Evolutionary conservation across 1,140 invertebrate genomes (phyloP).

Genomic region (Pseudachorutes palmiensis): DNA sequence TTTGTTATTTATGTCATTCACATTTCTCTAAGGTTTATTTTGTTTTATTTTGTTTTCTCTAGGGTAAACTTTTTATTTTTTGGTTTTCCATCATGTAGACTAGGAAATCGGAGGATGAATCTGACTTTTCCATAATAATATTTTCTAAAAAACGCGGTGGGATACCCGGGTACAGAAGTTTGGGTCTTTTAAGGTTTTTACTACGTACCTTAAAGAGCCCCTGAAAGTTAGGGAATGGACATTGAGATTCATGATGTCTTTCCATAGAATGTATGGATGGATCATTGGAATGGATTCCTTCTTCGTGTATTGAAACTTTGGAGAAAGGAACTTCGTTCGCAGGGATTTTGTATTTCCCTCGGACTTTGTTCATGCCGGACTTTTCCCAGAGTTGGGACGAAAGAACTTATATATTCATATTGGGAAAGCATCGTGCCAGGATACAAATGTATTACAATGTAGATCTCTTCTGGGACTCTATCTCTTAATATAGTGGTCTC

Average conservation of each 20-base stretch:
- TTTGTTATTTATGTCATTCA: no score
- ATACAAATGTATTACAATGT: slow-evolving; percentile 39
- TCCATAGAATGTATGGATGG: slow-evolving; percentile 3
- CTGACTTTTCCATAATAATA: not conserved
- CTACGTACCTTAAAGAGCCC: not conserved
- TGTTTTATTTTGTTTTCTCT: no score
- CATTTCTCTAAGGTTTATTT: no score
- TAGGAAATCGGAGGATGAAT: not conserved
- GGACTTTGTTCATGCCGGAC: no score
- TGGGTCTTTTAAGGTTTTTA: slow-evolving; percentile 12
- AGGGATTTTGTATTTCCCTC: not conserved
- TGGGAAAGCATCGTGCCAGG: slow-evolving; percentile 29
- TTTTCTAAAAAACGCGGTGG: no score
- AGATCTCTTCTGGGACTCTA: slow-evolving; percentile 37
- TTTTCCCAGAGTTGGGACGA: not conserved
- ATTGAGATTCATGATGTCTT: slow-evolving; percentile 11
- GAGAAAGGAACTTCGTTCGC: not conserved
- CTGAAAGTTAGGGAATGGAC: not conserved
- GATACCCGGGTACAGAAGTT: not conserved
- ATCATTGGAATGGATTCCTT: slow-evolving; percentile 3
- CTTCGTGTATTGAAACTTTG: not conserved
- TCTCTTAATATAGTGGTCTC: slow-evolving; percentile 39
- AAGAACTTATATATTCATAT: slow-evolving; percentile 37
- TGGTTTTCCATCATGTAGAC: no score
- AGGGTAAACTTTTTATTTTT: no score